Evolutionary conservation across 2,113 vertebrate genomes (phyloP), one percentile per base, ranked within the genome.

Genomic region (Halichoerus grypus): DNA sequence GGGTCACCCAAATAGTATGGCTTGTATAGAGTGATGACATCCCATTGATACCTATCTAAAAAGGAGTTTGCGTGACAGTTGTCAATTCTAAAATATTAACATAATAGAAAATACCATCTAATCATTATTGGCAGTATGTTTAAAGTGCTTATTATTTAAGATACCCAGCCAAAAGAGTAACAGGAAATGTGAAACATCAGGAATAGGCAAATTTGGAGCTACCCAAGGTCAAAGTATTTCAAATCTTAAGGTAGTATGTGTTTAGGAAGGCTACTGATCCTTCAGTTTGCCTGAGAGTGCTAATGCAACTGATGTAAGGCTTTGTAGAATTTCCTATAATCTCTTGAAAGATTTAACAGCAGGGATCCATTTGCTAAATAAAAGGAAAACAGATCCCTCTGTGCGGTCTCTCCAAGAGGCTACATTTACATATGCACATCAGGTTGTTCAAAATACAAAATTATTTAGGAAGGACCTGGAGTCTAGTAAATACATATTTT

Each of bases 331-430:
- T 83, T 92, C 42, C 42, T 89, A 42, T 36, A 33, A 57, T 57
- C 67, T 90, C 42, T 8, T 42, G 9, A 88, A 96, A 93, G 63
- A 93, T 88, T 92, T 76, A 94, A 84, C 42, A 95, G 55, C 84
- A 71, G 22, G 51, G 11, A 65, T 61, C 21, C 76, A 84, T 84
- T 95, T 87, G 63, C 16, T 69, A 90, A 96, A 79, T 84, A 63
- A 82, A 95, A 94, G 46, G 69, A 80, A 94, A 96, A 88, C 16
- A 85, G 57, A 97, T 86, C 5, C n/a, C 57, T 92, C 28, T 84
- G 26, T 31, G 3, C 28, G 55, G 72, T 65, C 65, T 94, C n/a
- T 94, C n/a, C 46, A 26, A 85, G 61, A 90, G 39, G 39, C 4
- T 87, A 53, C 16, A 72, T 55, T 79, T 94, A 49, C 1, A 42